Evolutionary conservation across 2,888 invertebrate genomes (phyloP), one percentile per base, ranked within the genome.

Genomic region (Caenorhabditis panamensis): DNA sequence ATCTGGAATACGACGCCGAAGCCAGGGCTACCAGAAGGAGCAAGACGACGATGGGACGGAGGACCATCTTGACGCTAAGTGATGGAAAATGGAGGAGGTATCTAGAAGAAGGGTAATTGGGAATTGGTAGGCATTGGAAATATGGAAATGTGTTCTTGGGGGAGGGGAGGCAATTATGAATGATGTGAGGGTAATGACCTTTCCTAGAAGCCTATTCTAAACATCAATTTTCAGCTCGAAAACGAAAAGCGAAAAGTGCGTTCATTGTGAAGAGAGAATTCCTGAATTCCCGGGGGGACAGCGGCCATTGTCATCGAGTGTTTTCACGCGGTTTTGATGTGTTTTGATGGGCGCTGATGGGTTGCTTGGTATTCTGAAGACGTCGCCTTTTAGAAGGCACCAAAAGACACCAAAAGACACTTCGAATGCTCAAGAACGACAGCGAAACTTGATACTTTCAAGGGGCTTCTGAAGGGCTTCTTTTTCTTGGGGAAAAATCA

Each of bases 1-100:
- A 79, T 16, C 79, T 56, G 1, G 73, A 79, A 36, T 75, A 79
- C n/a, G 73, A 36, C 28, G 79, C 68, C 13, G 78, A 69, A 13
- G 54, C 75, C 41, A 75, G 66, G 18, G 61, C 75, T 26, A 66
- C 75, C 6, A 75, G 51, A 36, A 75, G 66, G 16, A 75, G 66
- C 20, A 75, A 49, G 20, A 75, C 26, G 0, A 75, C 49, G 53
- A 75, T 44, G 49, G 75, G 44, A 61, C 75, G 75, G 8, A 47
- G 8, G 18, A 66, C 61, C 75, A 75, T 75, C 58, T 75, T 75
- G 36, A 28, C 53, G 49, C n/a, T 24, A 49, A 64, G 49, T 49
- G 59, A 41, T 16, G 66, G 51, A 58, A 66, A 53, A 51, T 56
- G 75, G 61, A 66, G 66, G 54, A 75, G 75, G 59, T 61, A 66